Conservation (phyloP, 2,888 invertebrate genomes). For the Carpatolechia fugitivella region DNA sequence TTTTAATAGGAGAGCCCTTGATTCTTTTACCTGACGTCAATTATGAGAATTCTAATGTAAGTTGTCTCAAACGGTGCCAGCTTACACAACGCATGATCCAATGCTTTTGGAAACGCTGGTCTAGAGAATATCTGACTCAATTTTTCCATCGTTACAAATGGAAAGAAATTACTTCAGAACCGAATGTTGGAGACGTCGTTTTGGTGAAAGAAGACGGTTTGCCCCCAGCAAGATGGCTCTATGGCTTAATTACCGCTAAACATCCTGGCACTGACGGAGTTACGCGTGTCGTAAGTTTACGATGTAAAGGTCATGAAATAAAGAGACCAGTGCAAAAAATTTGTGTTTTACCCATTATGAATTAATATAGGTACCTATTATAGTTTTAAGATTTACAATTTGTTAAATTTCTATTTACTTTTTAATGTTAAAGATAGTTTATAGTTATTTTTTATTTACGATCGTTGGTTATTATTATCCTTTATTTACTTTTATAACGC, state of each 20-base stretch:
- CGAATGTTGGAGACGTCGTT: conserved; percentile 12
- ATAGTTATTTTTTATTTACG: no score
- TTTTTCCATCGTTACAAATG: conserved; percentile 14
- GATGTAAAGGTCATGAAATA: conserved; percentile 7
- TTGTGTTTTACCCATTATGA: neutral
- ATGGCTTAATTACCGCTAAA: conserved; percentile 8
- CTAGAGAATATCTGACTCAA: conserved; percentile 16
- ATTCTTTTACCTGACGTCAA: conserved; percentile 6
- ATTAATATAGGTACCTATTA: neutral
- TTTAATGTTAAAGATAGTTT: no score
- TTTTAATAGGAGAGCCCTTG: neutral
- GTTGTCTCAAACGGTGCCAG: conserved; percentile 9
- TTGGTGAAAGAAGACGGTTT: conserved; percentile 17
- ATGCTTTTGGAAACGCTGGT: conserved; percentile 18
- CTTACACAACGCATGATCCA: conserved; percentile 14
- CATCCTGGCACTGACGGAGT: conserved; percentile 11
- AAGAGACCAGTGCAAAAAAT: conserved; percentile 13
- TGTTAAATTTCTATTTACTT: no score
- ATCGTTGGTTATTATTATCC: no score
- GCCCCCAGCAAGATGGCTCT: conserved; percentile 14
- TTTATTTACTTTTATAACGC: no score
- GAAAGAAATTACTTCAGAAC: conserved; percentile 3
- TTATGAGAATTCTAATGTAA: conserved; percentile 3
- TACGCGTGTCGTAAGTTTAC: conserved; percentile 12
- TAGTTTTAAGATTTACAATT: neutral